Conservation (phyloP, 2,888 invertebrate genomes). For the Agrilus mali region DNA sequence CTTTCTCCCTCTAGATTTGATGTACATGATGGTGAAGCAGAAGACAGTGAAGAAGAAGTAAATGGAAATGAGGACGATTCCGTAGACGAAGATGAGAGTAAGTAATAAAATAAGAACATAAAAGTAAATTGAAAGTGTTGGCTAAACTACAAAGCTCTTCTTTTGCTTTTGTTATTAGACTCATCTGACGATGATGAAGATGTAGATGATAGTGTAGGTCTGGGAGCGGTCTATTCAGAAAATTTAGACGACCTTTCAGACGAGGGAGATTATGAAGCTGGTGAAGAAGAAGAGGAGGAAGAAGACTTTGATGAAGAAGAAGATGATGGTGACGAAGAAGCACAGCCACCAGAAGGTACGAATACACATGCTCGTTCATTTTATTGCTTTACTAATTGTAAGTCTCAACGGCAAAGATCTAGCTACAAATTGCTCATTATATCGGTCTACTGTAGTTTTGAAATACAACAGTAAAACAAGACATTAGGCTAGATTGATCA, state of each 20-base stretch:
- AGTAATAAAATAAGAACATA: background rate
- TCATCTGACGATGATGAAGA: conserved; percentile 53
- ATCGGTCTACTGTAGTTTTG: too few species aligned
- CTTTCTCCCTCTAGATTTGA: conserved; percentile 43
- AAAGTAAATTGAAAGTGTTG: background rate
- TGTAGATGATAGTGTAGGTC: conserved; percentile 34
- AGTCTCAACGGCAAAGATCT: too few species aligned
- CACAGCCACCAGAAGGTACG: conserved; percentile 33
- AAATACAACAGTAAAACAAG: too few species aligned
- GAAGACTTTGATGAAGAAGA: conserved; percentile 32
- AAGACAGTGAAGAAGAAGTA: conserved; percentile 68
- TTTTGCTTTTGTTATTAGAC: conserved; percentile 31
- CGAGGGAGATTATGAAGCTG: conserved; percentile 39
- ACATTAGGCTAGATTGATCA: too few species aligned
- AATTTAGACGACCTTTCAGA: conserved; percentile 46
- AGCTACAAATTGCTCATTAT: too few species aligned
- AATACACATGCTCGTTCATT: conserved; percentile 18
- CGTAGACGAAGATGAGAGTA: conserved; percentile 41
- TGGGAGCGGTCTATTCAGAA: conserved; percentile 34
- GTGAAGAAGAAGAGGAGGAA: conserved; percentile 34
- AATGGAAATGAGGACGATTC: conserved; percentile 66
- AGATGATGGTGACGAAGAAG: conserved; percentile 31
- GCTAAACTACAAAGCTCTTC: background rate
- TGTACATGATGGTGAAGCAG: conserved; percentile 67
- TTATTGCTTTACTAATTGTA: too few species aligned